Evolutionary conservation across 2,797 vertebrate genomes (phyloP).

Genomic region (Lycodopsis pacificus): DNA sequence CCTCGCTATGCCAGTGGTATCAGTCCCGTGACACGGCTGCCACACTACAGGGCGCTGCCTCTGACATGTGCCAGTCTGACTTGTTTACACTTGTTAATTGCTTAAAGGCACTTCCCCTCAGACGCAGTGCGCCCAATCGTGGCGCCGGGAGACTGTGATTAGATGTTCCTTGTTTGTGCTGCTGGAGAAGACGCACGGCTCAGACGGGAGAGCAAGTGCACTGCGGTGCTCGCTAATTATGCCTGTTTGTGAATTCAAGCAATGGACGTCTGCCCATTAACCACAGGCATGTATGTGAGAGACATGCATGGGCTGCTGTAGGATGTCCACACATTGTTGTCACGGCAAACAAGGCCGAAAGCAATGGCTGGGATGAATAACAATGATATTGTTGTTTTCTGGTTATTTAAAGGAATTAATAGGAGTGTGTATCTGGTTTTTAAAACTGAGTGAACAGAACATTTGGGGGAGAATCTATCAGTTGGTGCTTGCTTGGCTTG

Average conservation of each 20-base stretch:
- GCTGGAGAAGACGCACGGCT: slow-evolving; percentile 35
- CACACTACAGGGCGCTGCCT: slow-evolving; percentile 21
- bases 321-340: not conserved
- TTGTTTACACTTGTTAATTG: slow-evolving; percentile 60
- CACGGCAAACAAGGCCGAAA: not conserved
- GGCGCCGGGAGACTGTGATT: slow-evolving; percentile 55
- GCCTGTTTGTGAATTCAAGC: slow-evolving; percentile 54
- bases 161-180: slow-evolving; percentile 57
- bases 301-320: slow-evolving; percentile 9
- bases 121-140: slow-evolving; percentile 20
- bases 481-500: slow-evolving; percentile 36
- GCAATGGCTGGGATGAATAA: not conserved
- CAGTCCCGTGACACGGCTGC: slow-evolving; percentile 4
- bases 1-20: not conserved
- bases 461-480: slow-evolving; percentile 30
- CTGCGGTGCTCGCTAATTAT: slow-evolving; percentile 44
- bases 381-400: not conserved
- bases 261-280: slow-evolving; percentile 32
- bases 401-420: not conserved
- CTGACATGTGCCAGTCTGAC: slow-evolving; percentile 61
- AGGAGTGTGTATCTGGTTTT: not conserved
- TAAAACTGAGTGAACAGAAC: not conserved
- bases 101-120: slow-evolving; percentile 50
- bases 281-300: slow-evolving; percentile 25
- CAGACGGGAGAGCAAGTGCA: slow-evolving; percentile 21